Evolutionary conservation across 1,140 invertebrate genomes (phyloP).

Genomic region (Wasmannia auropunctata): DNA sequence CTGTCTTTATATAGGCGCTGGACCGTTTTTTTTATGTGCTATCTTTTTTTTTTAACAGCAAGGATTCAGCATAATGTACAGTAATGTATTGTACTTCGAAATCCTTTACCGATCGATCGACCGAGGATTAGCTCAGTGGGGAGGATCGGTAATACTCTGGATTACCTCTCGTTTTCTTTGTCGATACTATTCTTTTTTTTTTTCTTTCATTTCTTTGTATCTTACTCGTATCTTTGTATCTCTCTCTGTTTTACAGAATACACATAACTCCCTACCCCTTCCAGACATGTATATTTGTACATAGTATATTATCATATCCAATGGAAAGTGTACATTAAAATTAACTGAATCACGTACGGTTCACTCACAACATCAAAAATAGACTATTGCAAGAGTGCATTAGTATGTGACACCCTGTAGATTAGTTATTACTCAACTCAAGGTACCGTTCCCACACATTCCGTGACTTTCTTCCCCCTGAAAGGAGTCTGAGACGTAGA

Average conservation of each 20-base stretch:
- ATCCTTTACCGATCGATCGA: conserved; percentile 68
- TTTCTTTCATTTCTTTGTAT: conserved; percentile 47
- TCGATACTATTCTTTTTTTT: conserved; percentile 21
- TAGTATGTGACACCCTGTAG: conserved; percentile 79
- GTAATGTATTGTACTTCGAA: conserved; percentile 74
- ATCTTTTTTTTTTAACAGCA: conserved; percentile 71
- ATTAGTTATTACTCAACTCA: conserved; percentile 77
- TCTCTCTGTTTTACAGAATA: conserved; percentile 79
- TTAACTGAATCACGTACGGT: conserved; percentile 80
- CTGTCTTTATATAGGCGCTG: conserved; percentile 73
- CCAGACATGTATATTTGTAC: conserved; percentile 83
- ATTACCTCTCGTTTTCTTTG: conserved; percentile 64
- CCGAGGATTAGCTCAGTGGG: conserved; percentile 22
- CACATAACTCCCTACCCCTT: conserved; percentile 73
- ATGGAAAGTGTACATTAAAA: conserved; percentile 80
- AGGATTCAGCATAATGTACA: conserved; percentile 77
- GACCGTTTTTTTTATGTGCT: conserved; percentile 65
- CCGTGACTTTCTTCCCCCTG: conserved; percentile 69
- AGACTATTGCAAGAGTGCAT: conserved; percentile 83
- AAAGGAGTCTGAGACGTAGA: conserved; percentile 74
- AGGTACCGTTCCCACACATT: conserved; percentile 69
- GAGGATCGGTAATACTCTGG: conserved; percentile 66
- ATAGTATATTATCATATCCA: conserved; percentile 81
- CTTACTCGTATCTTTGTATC: conserved; percentile 50
- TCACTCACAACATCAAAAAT: conserved; percentile 84